These are phyloP conservation scores for Chiridota heheva DNA, from an alignment of 35 echinoderm and acorn worm genomes.

Conservation along the genomic window DNA sequence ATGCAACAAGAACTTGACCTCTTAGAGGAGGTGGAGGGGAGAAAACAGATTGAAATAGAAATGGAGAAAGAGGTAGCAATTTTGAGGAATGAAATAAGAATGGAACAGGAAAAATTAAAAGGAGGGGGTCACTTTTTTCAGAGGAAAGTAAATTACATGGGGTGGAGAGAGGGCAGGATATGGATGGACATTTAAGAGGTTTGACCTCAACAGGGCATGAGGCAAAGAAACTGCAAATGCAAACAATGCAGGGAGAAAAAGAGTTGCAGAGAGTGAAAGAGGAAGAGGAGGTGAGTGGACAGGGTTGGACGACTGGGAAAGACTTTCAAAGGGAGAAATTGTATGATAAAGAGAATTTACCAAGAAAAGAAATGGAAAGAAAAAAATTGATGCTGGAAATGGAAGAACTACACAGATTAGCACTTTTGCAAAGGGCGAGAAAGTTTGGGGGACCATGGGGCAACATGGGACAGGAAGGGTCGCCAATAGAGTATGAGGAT, in stretches of 20 bases:
- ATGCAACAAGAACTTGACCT: not conserved
- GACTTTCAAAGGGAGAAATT: not conserved
- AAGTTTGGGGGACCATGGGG: too few relatives aligned
- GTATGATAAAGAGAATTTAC: not conserved
- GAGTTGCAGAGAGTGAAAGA: not conserved
- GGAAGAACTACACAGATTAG: not conserved
- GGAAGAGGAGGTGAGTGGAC: not conserved
- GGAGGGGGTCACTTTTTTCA: not conserved
- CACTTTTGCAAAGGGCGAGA: too few relatives aligned
- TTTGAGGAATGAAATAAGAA: not conserved
- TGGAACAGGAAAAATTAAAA: not conserved
- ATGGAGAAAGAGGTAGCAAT: too few relatives aligned
- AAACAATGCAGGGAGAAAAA: not conserved
- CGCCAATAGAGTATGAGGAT: too few relatives aligned
- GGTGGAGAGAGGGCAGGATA: not conserved
- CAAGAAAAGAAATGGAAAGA: not conserved
- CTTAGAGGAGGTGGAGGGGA: not conserved
- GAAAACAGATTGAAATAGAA: not conserved
- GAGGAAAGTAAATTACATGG: not conserved
- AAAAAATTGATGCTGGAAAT: not conserved
- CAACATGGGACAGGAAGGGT: too few relatives aligned
- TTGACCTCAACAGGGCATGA: not conserved
- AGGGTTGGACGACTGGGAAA: not conserved
- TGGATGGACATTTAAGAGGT: not conserved
- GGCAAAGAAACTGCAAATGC: not conserved